phyloP scores from a whole-genome alignment of 2,113 vertebrate species.

The Penelope pileata region DNA sequence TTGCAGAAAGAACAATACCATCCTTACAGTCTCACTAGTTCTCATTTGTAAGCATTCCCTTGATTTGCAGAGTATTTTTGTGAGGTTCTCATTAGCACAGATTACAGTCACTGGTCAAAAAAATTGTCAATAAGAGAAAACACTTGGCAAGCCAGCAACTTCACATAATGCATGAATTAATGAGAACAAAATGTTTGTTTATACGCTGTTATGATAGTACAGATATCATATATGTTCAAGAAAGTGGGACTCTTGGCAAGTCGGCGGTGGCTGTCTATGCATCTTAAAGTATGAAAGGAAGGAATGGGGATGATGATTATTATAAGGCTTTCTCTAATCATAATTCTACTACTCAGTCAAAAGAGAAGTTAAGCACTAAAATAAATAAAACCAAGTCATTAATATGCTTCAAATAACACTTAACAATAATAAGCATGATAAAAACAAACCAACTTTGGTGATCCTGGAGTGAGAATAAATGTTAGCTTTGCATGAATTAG shows the following conservation, averaged over 20 bases:
- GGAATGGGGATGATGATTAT: not conserved
- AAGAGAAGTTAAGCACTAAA: not conserved
- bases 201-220: not conserved
- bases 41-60: not conserved
- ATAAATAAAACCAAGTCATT: not conserved
- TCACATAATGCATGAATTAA: not conserved
- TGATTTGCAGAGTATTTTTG: not conserved
- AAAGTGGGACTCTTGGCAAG: not conserved
- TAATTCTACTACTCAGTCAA: not conserved
- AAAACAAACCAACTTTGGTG: not conserved
- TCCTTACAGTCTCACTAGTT: not conserved
- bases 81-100: not conserved
- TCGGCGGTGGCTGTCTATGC: not conserved
- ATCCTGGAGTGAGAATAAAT: not conserved
- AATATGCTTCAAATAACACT: not conserved
- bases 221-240: fast-evolving
- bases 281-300: not conserved
- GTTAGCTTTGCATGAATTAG: not conserved
- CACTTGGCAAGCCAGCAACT: not conserved
- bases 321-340: not conserved
- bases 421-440: not conserved
- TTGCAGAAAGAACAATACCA: not conserved
- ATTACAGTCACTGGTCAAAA: not conserved
- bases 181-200: not conserved
- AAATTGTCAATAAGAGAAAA: not conserved